Base-by-base conservation (phyloP, 2,888 invertebrate genomes). In the Timandra comae region DNA sequence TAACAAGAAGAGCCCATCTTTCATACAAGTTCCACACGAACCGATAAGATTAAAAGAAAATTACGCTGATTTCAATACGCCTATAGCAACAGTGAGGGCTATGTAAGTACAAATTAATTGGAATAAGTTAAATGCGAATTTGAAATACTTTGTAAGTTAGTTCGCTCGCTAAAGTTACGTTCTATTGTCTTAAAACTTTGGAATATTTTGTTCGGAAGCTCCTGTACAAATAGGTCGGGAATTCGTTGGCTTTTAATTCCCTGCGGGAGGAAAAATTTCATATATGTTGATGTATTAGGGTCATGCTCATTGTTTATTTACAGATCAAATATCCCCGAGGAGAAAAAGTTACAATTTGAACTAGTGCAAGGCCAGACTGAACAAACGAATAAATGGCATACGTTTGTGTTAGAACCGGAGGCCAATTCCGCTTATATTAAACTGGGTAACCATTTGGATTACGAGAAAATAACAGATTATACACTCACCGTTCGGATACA, bases 391-490 rank as follows among this genome's bases (percentile, higher is more conserved):
- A 93, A 92, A 66, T 90, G 89, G 63, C 92, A 91, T 53, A 94
- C 93, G 0, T 95, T 92, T 59, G 88, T 90, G 6, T 62, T 90
- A 41, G 90, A 90, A 59, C 90, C 91, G 24, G 90, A 89, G 41
- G 91, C 90, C 9, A 90, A 91, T 43, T 87, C 87, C 1, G 95
- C 93, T 3, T 89, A 89, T 45, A 91, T 96, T 35, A 91, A 91
- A 55, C 87, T 96, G 29, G 93, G 91, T 11, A 90, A 92, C 58
- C 87, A 88, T 33, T 86, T 96, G 46, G 96, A 96, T 79, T 96
- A 91, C 64, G 96, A 96, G 77, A 91, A 91, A 44, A 93, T 94
- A 31, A 91, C 91, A 0, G 92, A 94, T 52, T 96, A 95, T 63
- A 92, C 91, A 7, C 85, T 96, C 23, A 95, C 95, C 20, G 91